phyloP scores from a whole-genome alignment of 2,888 invertebrate species.

The Helobdella robusta region DNA sequence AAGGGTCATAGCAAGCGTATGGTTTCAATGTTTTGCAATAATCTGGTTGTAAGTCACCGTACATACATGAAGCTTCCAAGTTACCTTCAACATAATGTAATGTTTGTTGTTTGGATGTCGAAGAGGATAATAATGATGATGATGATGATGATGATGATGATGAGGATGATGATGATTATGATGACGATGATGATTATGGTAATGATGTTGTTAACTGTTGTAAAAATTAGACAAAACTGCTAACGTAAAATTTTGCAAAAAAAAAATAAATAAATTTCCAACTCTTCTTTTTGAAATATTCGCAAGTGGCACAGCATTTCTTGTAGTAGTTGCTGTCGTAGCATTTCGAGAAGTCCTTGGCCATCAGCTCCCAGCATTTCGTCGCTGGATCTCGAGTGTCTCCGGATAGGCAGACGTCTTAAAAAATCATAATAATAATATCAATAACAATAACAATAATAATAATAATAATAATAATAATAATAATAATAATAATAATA shows the following conservation, averaged over 20 bases:
- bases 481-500: no score
- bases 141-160: no score
- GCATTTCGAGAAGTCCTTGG: slow-evolving; percentile 21
- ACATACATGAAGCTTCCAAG: slow-evolving; percentile 23
- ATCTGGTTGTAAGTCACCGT: slow-evolving; percentile 24
- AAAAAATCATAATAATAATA: no score
- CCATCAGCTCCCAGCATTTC: slow-evolving; percentile 1
- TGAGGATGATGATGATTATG: no score
- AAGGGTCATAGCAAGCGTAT: no score
- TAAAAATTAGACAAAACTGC: background rate
- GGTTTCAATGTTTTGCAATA: background rate
- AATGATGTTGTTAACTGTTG: background rate
- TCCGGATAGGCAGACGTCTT: slow-evolving; percentile 37
- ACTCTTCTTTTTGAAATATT: slow-evolving; percentile 1
- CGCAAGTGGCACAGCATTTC: slow-evolving; percentile 28
- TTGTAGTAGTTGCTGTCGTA: slow-evolving; percentile 22
- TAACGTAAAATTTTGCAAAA: no score
- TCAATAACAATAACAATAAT: no score
- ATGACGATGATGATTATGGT: no score
- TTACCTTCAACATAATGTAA: background rate
- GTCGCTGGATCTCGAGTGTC: slow-evolving; percentile 26
- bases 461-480: no score
- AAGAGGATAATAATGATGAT: no score
- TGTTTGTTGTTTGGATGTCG: background rate
- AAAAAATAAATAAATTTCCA: no score